A percentile compares a stretch with the other conserved stretches of the same genome.
phyloP scores from a whole-genome alignment of 2,113 vertebrate species.

The Phyllostomus discolor region DNA sequence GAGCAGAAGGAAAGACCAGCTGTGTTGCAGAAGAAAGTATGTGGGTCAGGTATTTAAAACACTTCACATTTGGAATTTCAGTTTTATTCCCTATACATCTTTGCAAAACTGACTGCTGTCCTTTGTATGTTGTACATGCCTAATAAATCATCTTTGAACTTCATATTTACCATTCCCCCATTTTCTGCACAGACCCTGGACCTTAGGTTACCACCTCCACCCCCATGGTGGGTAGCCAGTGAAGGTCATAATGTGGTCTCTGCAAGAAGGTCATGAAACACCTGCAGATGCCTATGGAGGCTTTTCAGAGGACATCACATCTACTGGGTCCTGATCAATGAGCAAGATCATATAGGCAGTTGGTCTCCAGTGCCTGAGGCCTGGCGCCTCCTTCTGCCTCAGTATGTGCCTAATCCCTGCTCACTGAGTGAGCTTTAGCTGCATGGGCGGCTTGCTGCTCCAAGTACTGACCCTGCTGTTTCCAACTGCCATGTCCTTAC shows the following conservation, averaged over 20 bases:
- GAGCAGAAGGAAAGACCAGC: background rate
- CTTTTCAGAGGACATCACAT: background rate
- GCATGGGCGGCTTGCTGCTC: background rate
- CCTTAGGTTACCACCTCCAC: background rate
- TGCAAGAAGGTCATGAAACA: background rate
- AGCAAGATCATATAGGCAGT: background rate
- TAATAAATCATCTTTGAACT: background rate
- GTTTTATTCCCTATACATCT: background rate
- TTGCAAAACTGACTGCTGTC: background rate
- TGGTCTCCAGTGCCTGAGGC: no score
- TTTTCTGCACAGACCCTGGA: background rate
- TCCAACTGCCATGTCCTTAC: background rate
- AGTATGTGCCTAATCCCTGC: background rate
- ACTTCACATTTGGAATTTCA: background rate
- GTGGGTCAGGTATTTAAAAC: background rate
- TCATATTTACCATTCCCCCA: background rate
- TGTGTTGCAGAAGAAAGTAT: background rate
- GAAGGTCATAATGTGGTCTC: background rate
- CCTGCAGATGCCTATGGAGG: background rate
- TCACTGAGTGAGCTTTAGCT: background rate
- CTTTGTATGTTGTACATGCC: background rate
- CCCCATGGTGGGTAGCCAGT: background rate
- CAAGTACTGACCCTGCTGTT: background rate
- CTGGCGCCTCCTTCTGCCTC: background rate
- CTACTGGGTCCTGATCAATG: background rate